phyloP scores from a whole-genome alignment of 1,140 invertebrate species.

The Orussus abietinus region DNA sequence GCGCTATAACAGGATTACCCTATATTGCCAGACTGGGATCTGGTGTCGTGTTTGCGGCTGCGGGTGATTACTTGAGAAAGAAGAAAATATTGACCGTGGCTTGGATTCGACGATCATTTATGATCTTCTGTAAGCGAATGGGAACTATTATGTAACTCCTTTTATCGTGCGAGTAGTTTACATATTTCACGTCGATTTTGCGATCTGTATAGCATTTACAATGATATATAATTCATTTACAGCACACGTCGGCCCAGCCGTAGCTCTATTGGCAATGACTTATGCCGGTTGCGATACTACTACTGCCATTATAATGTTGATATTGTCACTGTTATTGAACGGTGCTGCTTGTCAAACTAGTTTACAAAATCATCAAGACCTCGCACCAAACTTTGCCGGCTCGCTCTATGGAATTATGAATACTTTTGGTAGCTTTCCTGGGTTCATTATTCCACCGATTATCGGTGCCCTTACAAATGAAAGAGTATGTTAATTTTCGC shows the following conservation, averaged over 20 bases:
- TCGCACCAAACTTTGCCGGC: constrained; percentile 78
- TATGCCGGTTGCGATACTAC: constrained; percentile 64
- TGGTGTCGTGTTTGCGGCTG: constrained; percentile 64
- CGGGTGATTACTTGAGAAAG: constrained; percentile 63
- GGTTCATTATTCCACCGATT: constrained; percentile 69
- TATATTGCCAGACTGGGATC: constrained; percentile 63
- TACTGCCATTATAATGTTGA: constrained; percentile 63
- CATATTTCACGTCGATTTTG: not conserved
- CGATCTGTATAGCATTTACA: constrained; percentile 4
- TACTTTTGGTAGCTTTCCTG: constrained; percentile 67
- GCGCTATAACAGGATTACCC: constrained; percentile 66
- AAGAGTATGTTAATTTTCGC: constrained; percentile 49
- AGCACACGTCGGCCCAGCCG: constrained; percentile 70
- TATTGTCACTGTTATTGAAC: constrained; percentile 73
- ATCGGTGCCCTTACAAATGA: constrained; percentile 65
- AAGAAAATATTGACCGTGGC: constrained; percentile 57
- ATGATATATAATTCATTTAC: no score
- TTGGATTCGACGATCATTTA: constrained; percentile 67
- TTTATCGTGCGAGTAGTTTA: no score
- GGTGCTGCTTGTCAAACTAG: constrained; percentile 80
- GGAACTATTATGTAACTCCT: no score
- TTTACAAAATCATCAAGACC: constrained; percentile 79
- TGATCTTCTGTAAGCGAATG: constrained; percentile 68
- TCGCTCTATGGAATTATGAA: constrained; percentile 73
- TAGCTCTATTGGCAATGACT: constrained; percentile 62